Conservation (phyloP, 2,888 invertebrate genomes). For the Rotaria magnacalcarata region DNA sequence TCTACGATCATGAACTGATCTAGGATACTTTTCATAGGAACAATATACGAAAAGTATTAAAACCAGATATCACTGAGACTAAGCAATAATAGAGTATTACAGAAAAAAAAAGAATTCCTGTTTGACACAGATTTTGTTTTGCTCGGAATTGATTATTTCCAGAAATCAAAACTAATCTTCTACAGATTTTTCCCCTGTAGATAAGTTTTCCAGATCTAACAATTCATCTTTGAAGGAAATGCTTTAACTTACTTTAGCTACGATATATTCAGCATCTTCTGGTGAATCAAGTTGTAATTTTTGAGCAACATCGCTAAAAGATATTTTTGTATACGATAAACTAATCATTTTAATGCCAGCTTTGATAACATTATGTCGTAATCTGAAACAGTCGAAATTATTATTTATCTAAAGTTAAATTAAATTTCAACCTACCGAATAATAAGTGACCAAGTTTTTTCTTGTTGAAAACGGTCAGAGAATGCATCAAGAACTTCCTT, state of each 20-base stretch:
- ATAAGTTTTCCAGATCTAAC: too few relatives aligned
- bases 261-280: conserved; percentile 97
- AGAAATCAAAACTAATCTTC: too few relatives aligned
- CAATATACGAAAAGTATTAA: too few relatives aligned
- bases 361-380: conserved; percentile 97
- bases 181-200: too few relatives aligned
- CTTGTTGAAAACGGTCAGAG: conserved; percentile 82
- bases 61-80: too few relatives aligned
- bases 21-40: too few relatives aligned
- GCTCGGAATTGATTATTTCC: too few relatives aligned
- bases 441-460: conserved; percentile 91
- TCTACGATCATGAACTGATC: too few relatives aligned
- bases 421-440: conserved; percentile 59
- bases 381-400: conserved; percentile 61
- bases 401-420: background rate
- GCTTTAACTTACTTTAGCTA: conserved; percentile 69
- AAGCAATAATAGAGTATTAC: too few relatives aligned
- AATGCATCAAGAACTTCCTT: conserved; percentile 84
- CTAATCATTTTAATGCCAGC: conserved; percentile 94
- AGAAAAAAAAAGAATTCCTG: too few relatives aligned
- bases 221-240: too few relatives aligned
- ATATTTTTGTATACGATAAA: conserved; percentile 88
- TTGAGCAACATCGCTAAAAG: conserved; percentile 84
- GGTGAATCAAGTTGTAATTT: conserved; percentile 88
- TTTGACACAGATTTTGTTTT: too few relatives aligned